These are phyloP conservation scores for Myotis lucifugus DNA, from an alignment of 2,113 vertebrate genomes.

Conservation along the genomic window DNA sequence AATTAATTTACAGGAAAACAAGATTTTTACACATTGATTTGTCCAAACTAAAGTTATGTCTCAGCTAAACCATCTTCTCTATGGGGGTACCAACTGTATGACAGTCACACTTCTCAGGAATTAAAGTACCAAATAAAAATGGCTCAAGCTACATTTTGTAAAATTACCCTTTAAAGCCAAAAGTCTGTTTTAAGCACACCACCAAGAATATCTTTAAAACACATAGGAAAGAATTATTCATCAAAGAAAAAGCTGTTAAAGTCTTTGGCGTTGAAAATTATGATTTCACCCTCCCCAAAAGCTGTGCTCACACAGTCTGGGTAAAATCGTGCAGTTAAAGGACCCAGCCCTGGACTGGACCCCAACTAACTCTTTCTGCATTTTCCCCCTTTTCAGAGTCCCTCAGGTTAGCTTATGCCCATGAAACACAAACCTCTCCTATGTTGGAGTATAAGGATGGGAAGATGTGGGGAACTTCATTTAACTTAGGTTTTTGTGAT, in stretches of 20 bases:
- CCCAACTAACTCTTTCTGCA: neutral
- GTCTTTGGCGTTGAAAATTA: neutral
- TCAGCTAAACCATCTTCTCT: neutral
- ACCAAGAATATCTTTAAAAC: slow-evolving; percentile 38
- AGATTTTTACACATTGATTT: slow-evolving; percentile 7
- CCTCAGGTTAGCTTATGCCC: accelerated
- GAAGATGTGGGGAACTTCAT: neutral
- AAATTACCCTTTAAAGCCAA: slow-evolving; percentile 21
- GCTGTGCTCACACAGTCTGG: neutral
- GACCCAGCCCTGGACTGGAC: neutral
- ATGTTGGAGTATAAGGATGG: neutral
- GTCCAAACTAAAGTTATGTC: neutral
- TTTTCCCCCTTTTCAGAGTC: neutral
- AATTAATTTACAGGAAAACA: neutral
- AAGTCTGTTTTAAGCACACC: slow-evolving; percentile 43
- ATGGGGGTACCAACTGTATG: neutral
- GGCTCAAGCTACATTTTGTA: neutral
- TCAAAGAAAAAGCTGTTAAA: neutral
- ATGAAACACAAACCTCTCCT: neutral
- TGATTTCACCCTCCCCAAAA: neutral
- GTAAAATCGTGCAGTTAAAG: neutral
- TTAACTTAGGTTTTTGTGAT: neutral
- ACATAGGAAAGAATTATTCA: slow-evolving; percentile 5
- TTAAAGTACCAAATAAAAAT: slow-evolving; percentile 41
- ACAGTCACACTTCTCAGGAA: neutral